Base-by-base conservation (phyloP, 2,797 vertebrate genomes). In the Diplodus puntazzo region DNA sequence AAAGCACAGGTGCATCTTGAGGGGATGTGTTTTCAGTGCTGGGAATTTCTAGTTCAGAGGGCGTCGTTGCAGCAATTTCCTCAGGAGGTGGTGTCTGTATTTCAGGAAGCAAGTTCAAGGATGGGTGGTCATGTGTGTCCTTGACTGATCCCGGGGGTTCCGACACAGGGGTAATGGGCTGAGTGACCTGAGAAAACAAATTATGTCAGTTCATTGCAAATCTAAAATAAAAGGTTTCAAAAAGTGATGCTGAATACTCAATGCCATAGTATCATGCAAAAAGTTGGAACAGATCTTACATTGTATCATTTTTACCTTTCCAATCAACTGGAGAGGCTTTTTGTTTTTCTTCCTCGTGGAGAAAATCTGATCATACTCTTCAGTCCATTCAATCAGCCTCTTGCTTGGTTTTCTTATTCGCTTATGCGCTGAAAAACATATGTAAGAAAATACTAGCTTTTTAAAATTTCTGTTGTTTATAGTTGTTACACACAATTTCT, bases 381-480 rank as follows among this genome's bases (percentile, higher is more conserved):
- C 97, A 48, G 97, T 97, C 94, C 97, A 98, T 82, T 98, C 97
- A 67, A 98, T 95, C 88, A 98, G 96, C 92, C 98, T 94, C 92
- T 98, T 99, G 94, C 98, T 99, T 18, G 98, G 97, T 94, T 97
- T 99, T 91, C 97, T 95, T 84, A 97, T 97, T 77, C 98, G 96
- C 86, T 99, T 99, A 90, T 95, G 94, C 72, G 90, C 93, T 96
- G 87, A 74, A 82, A 84, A 25, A 75, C 5, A 80, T 11, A 74
- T 39, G 13, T 13, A 58, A 39, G 11, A 34, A 52, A 66, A 59
- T 2, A 75, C 46, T 46, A 17, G 13, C 23, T 14, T 45, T 46
- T 62, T 62, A 16, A 3, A 23, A 60, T 27, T 17, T 2, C 16
- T 53, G 21, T 55, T 53, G 16, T 73, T 74, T 45, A 27, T 30